Evolutionary conservation across 30 jellyfish, hydroid and myxozoan genomes (phyloP).

Genomic region (Aurelia sp.): DNA sequence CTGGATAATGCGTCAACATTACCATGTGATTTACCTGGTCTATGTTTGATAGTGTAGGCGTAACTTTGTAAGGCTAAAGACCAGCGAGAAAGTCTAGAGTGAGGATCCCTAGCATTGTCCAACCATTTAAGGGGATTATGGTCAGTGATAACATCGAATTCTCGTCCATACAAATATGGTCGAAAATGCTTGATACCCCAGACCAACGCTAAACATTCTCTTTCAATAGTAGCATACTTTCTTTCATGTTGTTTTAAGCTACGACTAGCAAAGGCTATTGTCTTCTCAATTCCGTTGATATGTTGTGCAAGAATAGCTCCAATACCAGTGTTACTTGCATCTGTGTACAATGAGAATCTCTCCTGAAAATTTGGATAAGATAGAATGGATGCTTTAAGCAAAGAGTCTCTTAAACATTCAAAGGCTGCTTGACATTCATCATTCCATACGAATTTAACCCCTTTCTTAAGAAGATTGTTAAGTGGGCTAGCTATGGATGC

Average conservation of each 20-base stretch:
- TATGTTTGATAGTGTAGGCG: conserved; percentile 39
- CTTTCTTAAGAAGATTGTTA: conserved; percentile 10
- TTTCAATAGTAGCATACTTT: conserved; percentile 57
- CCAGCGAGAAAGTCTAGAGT: conserved; percentile 64
- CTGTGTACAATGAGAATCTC: conserved; percentile 42
- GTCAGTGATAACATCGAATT: conserved; percentile 45
- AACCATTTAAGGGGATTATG: conserved; percentile 65
- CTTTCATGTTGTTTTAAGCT: conserved; percentile 41
- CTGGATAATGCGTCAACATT: conserved; percentile 64
- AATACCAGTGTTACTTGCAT: conserved; percentile 37
- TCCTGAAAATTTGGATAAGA: conserved; percentile 43
- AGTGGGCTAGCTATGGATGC: conserved; percentile 68
- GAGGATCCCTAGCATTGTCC: conserved; percentile 66
- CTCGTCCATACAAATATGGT: conserved; percentile 60
- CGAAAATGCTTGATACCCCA: conserved; percentile 70
- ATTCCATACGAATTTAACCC: conserved; percentile 22
- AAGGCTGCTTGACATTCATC: conserved; percentile 62
- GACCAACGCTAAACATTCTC: conserved; percentile 38
- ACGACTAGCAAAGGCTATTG: conserved; percentile 63
- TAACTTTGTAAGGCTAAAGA: conserved; percentile 37
- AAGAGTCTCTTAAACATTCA: conserved; percentile 37
- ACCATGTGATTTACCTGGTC: conserved; percentile 66
- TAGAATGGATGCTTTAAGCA: conserved; percentile 66
- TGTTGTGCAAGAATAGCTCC: conserved; percentile 71
- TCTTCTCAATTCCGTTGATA: conserved; percentile 40